phyloP scores from a whole-genome alignment of 64 coral and sea anemone species.

The Actinia tenebrosa region DNA sequence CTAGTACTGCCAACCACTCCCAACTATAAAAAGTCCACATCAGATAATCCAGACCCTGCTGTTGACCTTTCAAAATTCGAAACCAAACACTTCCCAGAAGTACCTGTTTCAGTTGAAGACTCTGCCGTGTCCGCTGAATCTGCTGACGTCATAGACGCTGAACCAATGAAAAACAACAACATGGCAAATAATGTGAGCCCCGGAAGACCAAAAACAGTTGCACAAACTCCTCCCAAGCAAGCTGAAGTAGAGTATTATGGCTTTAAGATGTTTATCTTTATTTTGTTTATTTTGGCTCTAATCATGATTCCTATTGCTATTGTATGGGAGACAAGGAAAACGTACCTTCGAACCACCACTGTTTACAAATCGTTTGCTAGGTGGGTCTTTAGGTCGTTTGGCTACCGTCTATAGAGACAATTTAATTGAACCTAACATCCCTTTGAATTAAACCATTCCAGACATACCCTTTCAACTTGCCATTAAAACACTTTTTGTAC shows the following conservation, averaged over 20 bases:
- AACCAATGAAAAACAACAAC: slow-evolving; percentile 37
- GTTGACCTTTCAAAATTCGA: slow-evolving; percentile 71
- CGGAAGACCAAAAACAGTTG: background rate
- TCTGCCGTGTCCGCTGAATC: background rate
- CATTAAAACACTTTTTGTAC: background rate
- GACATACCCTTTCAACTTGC: background rate
- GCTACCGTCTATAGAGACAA: slow-evolving; percentile 4
- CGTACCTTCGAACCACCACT: slow-evolving; percentile 76
- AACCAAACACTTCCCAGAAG: slow-evolving; percentile 65
- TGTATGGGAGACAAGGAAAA: slow-evolving; percentile 90
- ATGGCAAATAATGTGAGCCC: slow-evolving; percentile 15
- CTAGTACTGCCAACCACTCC: slow-evolving; percentile 40
- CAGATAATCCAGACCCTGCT: slow-evolving; percentile 16
- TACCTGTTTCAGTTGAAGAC: slow-evolving; percentile 57
- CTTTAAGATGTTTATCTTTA: slow-evolving; percentile 95
- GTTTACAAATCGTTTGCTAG: slow-evolving; percentile 65
- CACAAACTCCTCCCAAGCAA: background rate
- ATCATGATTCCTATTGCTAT: slow-evolving; percentile 94
- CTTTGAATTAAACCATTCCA: background rate
- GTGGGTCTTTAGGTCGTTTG: slow-evolving; percentile 70
- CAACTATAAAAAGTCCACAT: background rate
- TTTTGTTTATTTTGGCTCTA: slow-evolving; percentile 80
- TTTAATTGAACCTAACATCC: background rate
- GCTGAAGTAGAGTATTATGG: slow-evolving; percentile 79
- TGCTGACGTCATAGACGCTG: slow-evolving; percentile 32